Percentiles rank a stretch among this genome's conserved stretches.
phyloP scores from a whole-genome alignment of 2,113 vertebrate species.

The Cynoglossus semilaevis region DNA sequence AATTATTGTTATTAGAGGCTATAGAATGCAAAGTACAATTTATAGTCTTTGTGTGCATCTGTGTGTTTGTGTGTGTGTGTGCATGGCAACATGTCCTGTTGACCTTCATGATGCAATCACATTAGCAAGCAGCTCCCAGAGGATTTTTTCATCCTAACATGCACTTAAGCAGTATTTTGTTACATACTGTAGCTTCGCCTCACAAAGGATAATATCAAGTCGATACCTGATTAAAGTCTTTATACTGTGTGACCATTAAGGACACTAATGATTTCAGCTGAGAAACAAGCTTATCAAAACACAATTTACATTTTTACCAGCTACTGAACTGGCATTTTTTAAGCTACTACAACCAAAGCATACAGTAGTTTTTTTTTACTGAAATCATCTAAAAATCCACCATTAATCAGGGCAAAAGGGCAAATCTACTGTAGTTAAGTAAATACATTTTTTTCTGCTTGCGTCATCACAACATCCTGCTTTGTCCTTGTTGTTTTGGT shows the following conservation, averaged over 20 bases:
- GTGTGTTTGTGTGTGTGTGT: conserved; percentile 14
- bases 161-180: conserved; percentile 37
- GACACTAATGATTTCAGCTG: neutral
- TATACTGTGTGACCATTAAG: neutral
- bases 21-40: conserved; percentile 3
- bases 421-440: no score
- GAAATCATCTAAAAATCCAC: no score
- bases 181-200: conserved; percentile 31
- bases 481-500: no score
- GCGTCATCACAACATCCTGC: no score
- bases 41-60: conserved; percentile 16
- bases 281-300: conserved; percentile 5
- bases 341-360: no score
- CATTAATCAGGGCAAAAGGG: no score
- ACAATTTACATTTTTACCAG: conserved; percentile 31
- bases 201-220: conserved; percentile 43
- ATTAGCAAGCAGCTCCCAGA: conserved; percentile 38
- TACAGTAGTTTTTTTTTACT: no score
- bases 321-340: no score
- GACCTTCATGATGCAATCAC: conserved; percentile 32
- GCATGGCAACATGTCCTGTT: conserved; percentile 22
- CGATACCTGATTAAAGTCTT: conserved; percentile 35
- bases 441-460: no score
- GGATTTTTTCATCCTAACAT: conserved; percentile 31
- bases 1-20: no score